phyloP scores from a whole-genome alignment of 2,888 invertebrate species.

The Cephus pygmeus region DNA sequence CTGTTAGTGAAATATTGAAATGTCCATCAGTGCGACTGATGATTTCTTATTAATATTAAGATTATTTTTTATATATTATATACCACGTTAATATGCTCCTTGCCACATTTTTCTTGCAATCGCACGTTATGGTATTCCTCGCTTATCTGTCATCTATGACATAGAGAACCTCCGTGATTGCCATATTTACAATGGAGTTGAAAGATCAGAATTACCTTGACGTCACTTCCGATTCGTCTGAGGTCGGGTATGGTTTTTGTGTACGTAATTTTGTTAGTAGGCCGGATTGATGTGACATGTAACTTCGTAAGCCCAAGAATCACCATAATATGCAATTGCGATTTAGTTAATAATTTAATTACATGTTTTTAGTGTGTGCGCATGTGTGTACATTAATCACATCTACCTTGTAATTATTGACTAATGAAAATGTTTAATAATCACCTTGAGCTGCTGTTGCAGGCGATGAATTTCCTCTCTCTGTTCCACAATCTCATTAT shows the following conservation, averaged over 20 bases:
- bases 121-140: conserved; percentile 38
- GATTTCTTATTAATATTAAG: not conserved
- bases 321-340: conserved; percentile 55
- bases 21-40: conserved; percentile 17
- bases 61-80: not conserved
- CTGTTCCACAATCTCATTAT: conserved; percentile 67
- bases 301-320: conserved; percentile 31
- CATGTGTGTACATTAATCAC: conserved; percentile 39
- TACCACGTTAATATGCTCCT: not conserved
- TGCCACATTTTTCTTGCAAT: conserved; percentile 26
- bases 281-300: not conserved
- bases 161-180: not conserved
- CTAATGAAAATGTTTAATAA: conserved; percentile 16
- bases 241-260: not conserved
- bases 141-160: not conserved
- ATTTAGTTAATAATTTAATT: conserved; percentile 43
- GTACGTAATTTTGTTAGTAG: not conserved
- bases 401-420: conserved; percentile 34
- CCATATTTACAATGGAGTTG: not conserved
- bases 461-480: conserved; percentile 66
- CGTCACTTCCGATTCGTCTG: not conserved
- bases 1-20: conserved; percentile 71
- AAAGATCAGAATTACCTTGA: not conserved
- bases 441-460: conserved; percentile 66
- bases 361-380: conserved; percentile 22